These are phyloP conservation scores for Atta texana DNA, from an alignment of 1,140 invertebrate species.

Conservation along the genomic window DNA sequence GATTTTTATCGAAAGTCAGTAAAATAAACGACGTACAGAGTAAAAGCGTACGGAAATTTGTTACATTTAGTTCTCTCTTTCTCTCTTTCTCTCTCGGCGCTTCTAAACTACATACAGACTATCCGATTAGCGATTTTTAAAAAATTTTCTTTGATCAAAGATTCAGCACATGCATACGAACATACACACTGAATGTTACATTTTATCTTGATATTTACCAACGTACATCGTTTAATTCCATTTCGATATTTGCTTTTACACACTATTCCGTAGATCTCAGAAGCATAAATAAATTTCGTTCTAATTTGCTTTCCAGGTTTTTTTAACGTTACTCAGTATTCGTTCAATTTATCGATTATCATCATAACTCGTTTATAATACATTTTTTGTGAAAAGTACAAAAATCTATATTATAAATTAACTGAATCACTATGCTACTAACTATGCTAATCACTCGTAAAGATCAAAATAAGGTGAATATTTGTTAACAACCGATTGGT, in stretches of 20 bases:
- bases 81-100: not conserved
- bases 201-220: not conserved
- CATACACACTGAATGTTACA: not conserved
- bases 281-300: conserved; percentile 22
- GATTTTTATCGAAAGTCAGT: conserved; percentile 40
- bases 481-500: conserved; percentile 47
- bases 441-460: not conserved
- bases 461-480: conserved; percentile 24
- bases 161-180: not conserved
- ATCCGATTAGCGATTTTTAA: conserved; percentile 2
- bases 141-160: conserved; percentile 6
- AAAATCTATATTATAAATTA: not conserved
- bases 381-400: not conserved
- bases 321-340: not conserved
- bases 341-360: not conserved
- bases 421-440: not conserved
- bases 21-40: not conserved
- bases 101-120: not conserved
- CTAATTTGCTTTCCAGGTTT: not conserved
- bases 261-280: not conserved
- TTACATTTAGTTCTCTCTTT: not conserved
- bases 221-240: conserved; percentile 15
- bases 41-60: not conserved
- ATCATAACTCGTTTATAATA: not conserved
- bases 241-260: not conserved